These are phyloP conservation scores for western clawed frog (Xenopus tropicalis) DNA, from an alignment of 2,113 vertebrate species.

Conservation along the genomic window UCB_Xtro_10.0 CM004443.2:72529501-72530000, in stretches of 20 bases:
- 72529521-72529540: too few species aligned
- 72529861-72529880: too few species aligned
- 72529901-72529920: too few species aligned
- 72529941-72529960: too few species aligned
- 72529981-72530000: too few species aligned
- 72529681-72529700: constrained; percentile 82
- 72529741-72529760: constrained; percentile 83
- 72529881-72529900: too few species aligned
- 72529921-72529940: too few species aligned
- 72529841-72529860: too few species aligned
- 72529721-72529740: constrained; percentile 92
- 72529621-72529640: constrained; percentile 87
- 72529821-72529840: neutral
- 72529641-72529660: constrained; percentile 79
- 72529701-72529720: constrained; percentile 92
- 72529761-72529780: constrained; percentile 81
- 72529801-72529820: constrained; percentile 43
- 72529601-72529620: constrained; percentile 52
- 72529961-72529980: too few species aligned
- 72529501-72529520: neutral
- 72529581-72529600: neutral
- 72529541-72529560: too few species aligned
- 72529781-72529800: constrained; percentile 48
- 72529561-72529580: too few species aligned
- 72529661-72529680: constrained; percentile 87